Conservation (phyloP, 1,140 invertebrate species). For the Proctacanthus coquilletti region DNA sequence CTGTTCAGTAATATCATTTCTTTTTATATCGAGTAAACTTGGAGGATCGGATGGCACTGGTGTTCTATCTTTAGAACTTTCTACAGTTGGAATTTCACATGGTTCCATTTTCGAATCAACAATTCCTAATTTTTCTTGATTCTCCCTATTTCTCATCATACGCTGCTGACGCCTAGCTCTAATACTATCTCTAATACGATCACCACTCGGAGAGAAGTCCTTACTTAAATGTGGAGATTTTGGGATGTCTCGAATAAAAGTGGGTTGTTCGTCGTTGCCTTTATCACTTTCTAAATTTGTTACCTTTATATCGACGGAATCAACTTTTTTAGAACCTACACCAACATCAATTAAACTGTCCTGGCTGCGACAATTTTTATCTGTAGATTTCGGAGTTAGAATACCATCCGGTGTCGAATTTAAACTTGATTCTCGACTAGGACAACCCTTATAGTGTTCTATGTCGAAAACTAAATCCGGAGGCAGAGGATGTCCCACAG, state of each 20-base stretch:
- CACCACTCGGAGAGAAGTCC: constrained; percentile 28
- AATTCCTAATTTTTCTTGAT: background rate
- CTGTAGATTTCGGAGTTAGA: constrained; percentile 18
- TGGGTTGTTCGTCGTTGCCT: no score
- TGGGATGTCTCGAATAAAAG: constrained; percentile 19
- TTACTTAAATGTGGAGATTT: constrained; percentile 28
- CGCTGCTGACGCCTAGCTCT: constrained; percentile 21
- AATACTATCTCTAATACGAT: constrained; percentile 24
- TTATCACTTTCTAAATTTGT: no score
- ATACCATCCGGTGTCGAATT: constrained; percentile 22
- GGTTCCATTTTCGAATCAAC: background rate
- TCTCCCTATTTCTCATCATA: constrained; percentile 10
- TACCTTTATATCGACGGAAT: no score
- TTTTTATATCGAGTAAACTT: background rate
- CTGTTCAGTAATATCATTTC: constrained; percentile 13
- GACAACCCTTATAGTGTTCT: constrained; percentile 43
- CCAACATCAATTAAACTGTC: constrained; percentile 17
- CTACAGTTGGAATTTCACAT: no score
- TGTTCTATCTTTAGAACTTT: background rate
- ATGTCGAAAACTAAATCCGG: constrained; percentile 59
- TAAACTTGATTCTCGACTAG: constrained; percentile 9
- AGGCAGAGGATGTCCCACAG: constrained; percentile 43
- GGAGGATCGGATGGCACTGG: background rate
- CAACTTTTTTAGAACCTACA: no score
- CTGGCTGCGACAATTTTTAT: constrained; percentile 14